Evolutionary conservation across 1,140 invertebrate species (phyloP).

Genomic region (Nasonia giraulti): DNA sequence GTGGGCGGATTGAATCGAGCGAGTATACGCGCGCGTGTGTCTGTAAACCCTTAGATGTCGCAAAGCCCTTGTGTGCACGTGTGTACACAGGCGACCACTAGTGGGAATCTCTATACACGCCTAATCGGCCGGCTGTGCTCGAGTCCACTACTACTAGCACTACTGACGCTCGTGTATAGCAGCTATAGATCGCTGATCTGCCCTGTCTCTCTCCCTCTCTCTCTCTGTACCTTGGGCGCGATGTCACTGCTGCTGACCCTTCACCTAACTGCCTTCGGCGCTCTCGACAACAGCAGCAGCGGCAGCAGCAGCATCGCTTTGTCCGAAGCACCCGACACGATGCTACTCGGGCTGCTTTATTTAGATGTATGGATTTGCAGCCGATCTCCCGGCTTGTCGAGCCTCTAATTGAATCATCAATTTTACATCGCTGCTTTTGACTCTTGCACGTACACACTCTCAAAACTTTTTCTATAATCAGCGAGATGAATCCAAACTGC

Average conservation of each 20-base stretch:
- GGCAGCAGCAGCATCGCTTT: conserved; percentile 13
- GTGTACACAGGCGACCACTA: conserved; percentile 10
- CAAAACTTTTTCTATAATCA: no score
- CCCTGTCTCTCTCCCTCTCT: conserved; percentile 11
- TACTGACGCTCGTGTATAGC: neutral
- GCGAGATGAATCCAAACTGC: no score
- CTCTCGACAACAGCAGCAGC: neutral
- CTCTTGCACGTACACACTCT: no score
- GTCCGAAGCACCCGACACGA: neutral
- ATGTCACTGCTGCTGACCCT: conserved; percentile 32
- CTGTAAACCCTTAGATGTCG: conserved; percentile 7
- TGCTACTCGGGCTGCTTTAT: neutral
- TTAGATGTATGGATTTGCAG: conserved; percentile 3
- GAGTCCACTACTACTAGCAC: neutral
- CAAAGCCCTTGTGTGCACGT: conserved; percentile 21
- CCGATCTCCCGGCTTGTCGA: conserved; percentile 1
- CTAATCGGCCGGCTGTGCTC: conserved; percentile 28
- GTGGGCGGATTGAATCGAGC: neutral
- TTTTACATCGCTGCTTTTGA: neutral
- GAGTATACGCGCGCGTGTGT: neutral
- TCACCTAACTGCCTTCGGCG: conserved; percentile 9
- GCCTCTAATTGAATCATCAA: conserved; percentile 11
- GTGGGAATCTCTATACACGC: conserved; percentile 18
- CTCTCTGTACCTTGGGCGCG: conserved; percentile 3
- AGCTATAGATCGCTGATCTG: neutral